These are phyloP conservation scores for Sigmodon hispidus DNA, from an alignment of 2,113 vertebrate genomes.

Conservation along the genomic window DNA sequence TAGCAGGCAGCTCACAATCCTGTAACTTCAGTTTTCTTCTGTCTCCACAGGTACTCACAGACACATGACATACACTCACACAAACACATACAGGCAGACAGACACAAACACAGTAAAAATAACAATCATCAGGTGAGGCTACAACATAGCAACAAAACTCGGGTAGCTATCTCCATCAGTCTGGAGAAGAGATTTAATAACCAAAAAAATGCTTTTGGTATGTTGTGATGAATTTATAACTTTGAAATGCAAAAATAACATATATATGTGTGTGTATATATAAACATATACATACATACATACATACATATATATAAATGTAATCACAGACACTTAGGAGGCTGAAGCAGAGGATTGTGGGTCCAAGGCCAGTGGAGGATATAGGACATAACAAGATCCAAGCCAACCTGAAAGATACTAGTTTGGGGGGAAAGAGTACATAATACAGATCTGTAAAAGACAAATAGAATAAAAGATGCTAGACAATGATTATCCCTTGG, in stretches of 20 bases:
- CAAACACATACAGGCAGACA: not conserved
- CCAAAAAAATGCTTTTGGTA: not conserved
- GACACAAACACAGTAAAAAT: not conserved
- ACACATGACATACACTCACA: not conserved
- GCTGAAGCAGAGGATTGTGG: not conserved
- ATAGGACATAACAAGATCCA: not conserved
- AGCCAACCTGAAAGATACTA: not conserved
- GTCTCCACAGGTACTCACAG: not conserved
- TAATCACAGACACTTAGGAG: not conserved
- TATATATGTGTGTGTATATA: too few species aligned
- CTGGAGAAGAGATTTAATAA: not conserved
- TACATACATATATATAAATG: too few species aligned
- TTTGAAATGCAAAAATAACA: conserved; percentile 16
- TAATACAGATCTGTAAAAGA: not conserved
- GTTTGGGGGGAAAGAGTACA: not conserved
- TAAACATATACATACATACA: too few species aligned
- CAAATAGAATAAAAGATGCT: not conserved
- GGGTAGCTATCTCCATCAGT: not conserved
- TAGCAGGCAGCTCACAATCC: not conserved
- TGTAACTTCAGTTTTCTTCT: not conserved
- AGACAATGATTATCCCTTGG: not conserved
- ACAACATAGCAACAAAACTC: not conserved
- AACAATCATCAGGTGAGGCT: not conserved
- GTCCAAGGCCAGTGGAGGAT: not conserved
- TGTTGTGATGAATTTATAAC: not conserved